Conservation (phyloP, 2,888 invertebrate genomes). For the Nebria brevicollis region DNA sequence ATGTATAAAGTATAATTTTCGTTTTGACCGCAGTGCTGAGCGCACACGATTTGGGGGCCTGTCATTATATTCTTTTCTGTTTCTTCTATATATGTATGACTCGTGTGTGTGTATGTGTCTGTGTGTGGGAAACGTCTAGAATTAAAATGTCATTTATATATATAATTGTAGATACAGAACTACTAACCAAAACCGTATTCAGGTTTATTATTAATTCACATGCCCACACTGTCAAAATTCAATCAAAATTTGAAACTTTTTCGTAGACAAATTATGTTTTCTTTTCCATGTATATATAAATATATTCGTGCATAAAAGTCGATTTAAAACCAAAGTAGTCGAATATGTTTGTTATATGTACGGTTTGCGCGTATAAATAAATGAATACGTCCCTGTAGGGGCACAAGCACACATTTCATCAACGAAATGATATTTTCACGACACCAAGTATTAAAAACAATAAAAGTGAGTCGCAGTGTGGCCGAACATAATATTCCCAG, state of each 20-base stretch:
- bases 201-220: not conserved
- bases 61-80: conserved; percentile 35
- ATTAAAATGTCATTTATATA: conserved; percentile 47
- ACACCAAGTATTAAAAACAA: conserved; percentile 50
- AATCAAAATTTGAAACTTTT: not conserved
- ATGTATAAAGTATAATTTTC: conserved; percentile 40
- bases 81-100: conserved; percentile 20
- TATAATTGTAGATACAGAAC: conserved; percentile 34
- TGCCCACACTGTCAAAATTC: not conserved
- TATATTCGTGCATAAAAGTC: no score
- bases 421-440: conserved; percentile 61
- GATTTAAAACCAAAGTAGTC: no score
- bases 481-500: conserved; percentile 16
- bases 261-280: no score
- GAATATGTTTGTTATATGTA: no score
- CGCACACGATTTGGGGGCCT: conserved; percentile 42
- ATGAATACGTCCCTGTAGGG: conserved; percentile 17
- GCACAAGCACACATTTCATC: conserved; percentile 36
- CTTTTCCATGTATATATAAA: no score
- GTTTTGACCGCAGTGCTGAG: conserved; percentile 44
- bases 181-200: not conserved
- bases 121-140: conserved; percentile 39
- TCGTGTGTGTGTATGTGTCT: not conserved
- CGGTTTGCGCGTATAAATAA: not conserved
- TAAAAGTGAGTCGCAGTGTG: not conserved